Evolutionary conservation across 2,113 vertebrate genomes (phyloP).

Genomic region (Turnix velox): DNA sequence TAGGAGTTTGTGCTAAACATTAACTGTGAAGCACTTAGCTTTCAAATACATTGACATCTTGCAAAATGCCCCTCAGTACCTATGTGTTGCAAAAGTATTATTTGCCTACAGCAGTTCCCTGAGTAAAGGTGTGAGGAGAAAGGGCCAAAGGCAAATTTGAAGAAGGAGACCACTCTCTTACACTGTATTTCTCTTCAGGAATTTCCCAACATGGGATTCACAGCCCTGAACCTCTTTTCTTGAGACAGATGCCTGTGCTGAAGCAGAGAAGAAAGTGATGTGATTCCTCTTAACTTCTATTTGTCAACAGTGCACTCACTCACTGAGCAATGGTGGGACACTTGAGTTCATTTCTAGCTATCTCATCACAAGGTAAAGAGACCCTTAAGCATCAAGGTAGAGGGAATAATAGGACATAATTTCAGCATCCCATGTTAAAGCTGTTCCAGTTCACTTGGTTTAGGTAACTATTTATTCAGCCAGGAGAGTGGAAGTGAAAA

Average conservation of each 20-base stretch:
- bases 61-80: neutral
- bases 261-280: neutral
- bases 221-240: neutral
- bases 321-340: accelerated
- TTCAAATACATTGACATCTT: neutral
- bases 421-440: neutral
- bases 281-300: neutral
- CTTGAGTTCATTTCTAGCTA: neutral
- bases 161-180: neutral
- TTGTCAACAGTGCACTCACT: neutral
- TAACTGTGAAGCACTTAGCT: neutral
- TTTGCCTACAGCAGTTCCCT: neutral
- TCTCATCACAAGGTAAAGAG: neutral
- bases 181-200: neutral
- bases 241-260: neutral
- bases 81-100: neutral
- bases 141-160: neutral
- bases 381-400: neutral
- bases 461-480: neutral
- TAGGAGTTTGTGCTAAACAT: neutral
- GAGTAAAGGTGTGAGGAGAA: neutral
- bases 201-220: neutral
- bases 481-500: neutral
- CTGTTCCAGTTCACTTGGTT: neutral
- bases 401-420: neutral